Percentiles rank a stretch among this genome's conserved stretches.
phyloP scores from a whole-genome alignment of 2,113 vertebrate genomes.

The Oophaga pumilio region DNA sequence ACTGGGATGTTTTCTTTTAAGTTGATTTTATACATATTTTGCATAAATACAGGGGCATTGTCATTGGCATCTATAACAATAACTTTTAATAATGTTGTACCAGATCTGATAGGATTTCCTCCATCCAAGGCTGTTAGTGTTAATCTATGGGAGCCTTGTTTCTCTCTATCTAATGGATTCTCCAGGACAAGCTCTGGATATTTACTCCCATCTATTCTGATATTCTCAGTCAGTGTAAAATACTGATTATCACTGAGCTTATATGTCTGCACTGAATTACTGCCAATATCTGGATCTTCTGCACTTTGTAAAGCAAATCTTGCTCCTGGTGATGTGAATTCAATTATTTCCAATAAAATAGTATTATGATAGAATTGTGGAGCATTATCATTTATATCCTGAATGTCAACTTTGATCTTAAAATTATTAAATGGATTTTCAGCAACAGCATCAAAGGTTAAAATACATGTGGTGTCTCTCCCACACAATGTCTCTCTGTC shows the following conservation, averaged over 20 bases:
- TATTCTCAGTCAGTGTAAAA: constrained; percentile 66
- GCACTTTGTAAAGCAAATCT: constrained; percentile 64
- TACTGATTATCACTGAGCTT: constrained; percentile 63
- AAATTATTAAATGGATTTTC: constrained; percentile 66
- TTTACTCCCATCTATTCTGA: constrained; percentile 59
- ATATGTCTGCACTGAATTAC: constrained; percentile 69
- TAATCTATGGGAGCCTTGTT: constrained; percentile 60
- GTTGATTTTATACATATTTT: constrained; percentile 61
- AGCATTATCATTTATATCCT: constrained; percentile 68
- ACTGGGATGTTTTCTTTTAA: constrained; percentile 61
- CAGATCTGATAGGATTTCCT: constrained; percentile 59
- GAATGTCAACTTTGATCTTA: constrained; percentile 60
- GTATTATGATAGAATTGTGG: constrained; percentile 62
- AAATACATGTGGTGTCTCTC: constrained; percentile 65
- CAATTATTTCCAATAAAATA: constrained; percentile 64
- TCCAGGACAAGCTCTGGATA: constrained; percentile 66
- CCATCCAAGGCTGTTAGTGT: constrained; percentile 65
- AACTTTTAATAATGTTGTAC: constrained; percentile 61
- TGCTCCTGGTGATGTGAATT: constrained; percentile 59
- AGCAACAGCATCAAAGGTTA: constrained; percentile 66
- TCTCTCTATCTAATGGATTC: constrained; percentile 68
- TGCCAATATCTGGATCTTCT: constrained; percentile 64
- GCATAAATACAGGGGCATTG: constrained; percentile 67
- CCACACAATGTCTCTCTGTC: constrained; percentile 72
- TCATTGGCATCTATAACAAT: constrained; percentile 68